Evolutionary conservation across 1,140 invertebrate species (phyloP).

Genomic region (Steinernema khuongi): DNA sequence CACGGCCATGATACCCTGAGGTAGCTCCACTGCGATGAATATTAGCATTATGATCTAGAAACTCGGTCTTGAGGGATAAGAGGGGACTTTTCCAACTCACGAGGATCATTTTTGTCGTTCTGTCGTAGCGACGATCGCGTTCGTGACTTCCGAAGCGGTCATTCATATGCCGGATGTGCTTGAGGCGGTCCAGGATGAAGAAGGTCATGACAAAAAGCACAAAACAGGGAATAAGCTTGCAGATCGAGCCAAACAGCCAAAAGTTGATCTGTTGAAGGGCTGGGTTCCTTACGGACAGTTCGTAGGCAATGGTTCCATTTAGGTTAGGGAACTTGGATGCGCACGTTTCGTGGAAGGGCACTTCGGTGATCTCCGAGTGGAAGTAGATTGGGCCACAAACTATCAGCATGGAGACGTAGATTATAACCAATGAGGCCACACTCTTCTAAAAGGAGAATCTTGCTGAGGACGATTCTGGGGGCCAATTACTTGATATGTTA

Average conservation of each 20-base stretch:
- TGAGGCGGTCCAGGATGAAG: slow-evolving; percentile 40
- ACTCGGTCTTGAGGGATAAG: neutral
- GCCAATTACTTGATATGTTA: slow-evolving; percentile 42
- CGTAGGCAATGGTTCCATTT: slow-evolving; percentile 21
- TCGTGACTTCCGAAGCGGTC: slow-evolving; percentile 37
- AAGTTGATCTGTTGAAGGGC: slow-evolving; percentile 40
- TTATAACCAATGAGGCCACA: slow-evolving; percentile 33
- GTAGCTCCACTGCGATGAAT: slow-evolving; percentile 50
- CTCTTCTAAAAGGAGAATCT: slow-evolving; percentile 34
- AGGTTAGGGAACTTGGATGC: slow-evolving; percentile 20
- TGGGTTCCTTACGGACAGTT: slow-evolving; percentile 16
- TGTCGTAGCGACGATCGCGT: slow-evolving; percentile 43
- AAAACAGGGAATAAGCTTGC: slow-evolving; percentile 44
- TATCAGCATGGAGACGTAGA: slow-evolving; percentile 46
- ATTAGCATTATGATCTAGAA: slow-evolving; percentile 49
- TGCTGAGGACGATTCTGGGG: neutral
- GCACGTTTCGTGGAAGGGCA: slow-evolving; percentile 28
- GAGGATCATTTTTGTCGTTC: slow-evolving; percentile 50
- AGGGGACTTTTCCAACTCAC: slow-evolving; percentile 28
- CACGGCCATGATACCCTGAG: slow-evolving; percentile 45
- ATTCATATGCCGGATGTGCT: slow-evolving; percentile 37
- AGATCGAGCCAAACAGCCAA: slow-evolving; percentile 45
- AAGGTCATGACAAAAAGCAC: slow-evolving; percentile 46
- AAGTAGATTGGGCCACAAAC: slow-evolving; percentile 48
- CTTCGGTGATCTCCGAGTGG: slow-evolving; percentile 38